phyloP scores from a whole-genome alignment of 2,113 vertebrate species.

The Gnathonemus longibarbis region DNA sequence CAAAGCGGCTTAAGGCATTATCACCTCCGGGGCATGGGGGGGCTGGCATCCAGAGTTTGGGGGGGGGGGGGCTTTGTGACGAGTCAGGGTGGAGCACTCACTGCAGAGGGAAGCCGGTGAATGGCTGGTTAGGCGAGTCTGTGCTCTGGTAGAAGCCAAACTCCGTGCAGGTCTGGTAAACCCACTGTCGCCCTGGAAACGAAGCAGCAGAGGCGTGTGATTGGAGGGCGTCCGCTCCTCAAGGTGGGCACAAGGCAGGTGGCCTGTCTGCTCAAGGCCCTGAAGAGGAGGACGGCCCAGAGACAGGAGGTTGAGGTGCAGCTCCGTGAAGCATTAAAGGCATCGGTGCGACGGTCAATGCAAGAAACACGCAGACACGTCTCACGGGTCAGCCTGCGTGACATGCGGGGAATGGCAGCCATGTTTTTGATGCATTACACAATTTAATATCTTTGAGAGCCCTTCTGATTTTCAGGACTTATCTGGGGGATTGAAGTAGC shows the following conservation, averaged over 20 bases:
- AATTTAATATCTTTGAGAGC: not conserved
- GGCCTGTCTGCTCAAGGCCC: not conserved
- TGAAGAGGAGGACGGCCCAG: not conserved
- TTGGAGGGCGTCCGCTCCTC: not conserved
- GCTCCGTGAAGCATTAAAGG: not conserved
- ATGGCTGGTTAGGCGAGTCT: conserved; percentile 53
- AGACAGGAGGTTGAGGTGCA: not conserved
- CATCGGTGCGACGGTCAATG: not conserved
- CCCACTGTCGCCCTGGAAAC: conserved; percentile 49
- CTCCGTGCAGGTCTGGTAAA: conserved; percentile 61
- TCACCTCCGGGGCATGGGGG: not conserved
- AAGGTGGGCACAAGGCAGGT: not conserved
- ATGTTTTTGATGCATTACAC: not conserved
- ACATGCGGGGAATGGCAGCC: not conserved
- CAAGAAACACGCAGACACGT: not conserved
- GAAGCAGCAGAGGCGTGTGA: not conserved
- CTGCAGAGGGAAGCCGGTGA: conserved; percentile 54
- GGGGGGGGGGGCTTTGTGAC: not conserved
- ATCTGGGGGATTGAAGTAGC: not conserved
- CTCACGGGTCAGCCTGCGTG: not conserved
- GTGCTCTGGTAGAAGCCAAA: conserved; percentile 66
- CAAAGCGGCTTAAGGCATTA: not conserved
- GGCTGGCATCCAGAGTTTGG: not conserved
- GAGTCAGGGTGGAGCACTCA: conserved; percentile 37
- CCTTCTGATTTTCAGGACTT: not conserved